phyloP scores from a whole-genome alignment of 2,888 invertebrate species.

The Gastracanthus pulcherrimus region DNA sequence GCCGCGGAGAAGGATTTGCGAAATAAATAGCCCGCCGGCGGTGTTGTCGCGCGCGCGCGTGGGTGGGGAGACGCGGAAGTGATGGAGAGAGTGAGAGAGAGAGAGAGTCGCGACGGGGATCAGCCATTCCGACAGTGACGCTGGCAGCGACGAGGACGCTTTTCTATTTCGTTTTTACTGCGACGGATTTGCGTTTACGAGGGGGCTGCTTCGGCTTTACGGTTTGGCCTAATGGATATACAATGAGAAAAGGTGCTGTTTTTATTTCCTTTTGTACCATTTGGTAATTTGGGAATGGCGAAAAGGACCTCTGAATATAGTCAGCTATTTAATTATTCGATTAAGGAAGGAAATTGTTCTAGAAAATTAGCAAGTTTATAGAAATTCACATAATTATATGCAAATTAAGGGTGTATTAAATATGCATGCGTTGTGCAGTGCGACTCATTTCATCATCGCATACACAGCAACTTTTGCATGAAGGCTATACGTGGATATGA shows the following conservation, averaged over 20 bases:
- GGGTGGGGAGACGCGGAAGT: constrained; percentile 1
- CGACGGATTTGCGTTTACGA: neutral
- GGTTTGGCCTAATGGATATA: neutral
- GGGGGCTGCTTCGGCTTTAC: neutral
- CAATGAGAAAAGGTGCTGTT: neutral
- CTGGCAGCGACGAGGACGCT: neutral
- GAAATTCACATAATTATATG: no score
- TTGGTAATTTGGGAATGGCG: neutral
- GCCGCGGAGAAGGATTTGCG: constrained; percentile 22
- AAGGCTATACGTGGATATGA: no score
- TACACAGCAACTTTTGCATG: no score
- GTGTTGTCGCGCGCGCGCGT: no score
- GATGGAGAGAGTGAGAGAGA: neutral
- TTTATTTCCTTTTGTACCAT: neutral
- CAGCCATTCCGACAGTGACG: neutral
- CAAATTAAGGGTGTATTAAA: no score
- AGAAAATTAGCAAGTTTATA: no score
- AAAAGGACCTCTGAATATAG: neutral
- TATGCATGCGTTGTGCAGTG: no score
- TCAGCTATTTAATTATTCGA: no score
- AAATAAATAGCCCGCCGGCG: constrained; percentile 37
- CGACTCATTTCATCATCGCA: no score
- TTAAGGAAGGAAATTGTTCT: no score
- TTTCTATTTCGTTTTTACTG: constrained; percentile 6
- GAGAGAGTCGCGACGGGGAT: neutral